Percentiles rank a stretch among this genome's conserved stretches.
Evolutionary conservation across 2,113 vertebrate species (phyloP).

Genomic region (Sturnus vulgaris): DNA sequence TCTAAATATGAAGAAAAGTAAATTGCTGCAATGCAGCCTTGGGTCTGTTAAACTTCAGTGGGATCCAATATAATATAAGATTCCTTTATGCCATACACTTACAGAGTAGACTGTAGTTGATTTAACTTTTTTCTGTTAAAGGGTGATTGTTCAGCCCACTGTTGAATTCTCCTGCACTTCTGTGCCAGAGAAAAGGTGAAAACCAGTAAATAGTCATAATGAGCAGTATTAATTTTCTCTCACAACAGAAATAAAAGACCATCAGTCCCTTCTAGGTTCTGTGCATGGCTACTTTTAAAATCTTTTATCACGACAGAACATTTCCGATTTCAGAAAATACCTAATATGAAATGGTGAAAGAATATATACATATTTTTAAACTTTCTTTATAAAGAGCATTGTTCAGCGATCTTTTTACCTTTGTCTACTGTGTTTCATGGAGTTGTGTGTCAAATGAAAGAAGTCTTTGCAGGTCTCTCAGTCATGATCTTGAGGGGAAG

Average conservation of each 20-base stretch:
- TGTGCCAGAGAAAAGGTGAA: neutral
- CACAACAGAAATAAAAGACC: neutral
- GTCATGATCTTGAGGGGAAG: neutral
- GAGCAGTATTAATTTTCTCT: neutral
- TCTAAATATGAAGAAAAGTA: neutral
- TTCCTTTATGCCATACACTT: neutral
- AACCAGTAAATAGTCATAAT: neutral
- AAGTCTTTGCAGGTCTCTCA: neutral
- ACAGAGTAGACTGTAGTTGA: neutral
- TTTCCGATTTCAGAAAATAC: neutral
- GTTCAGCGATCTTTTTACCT: neutral
- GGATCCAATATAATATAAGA: neutral
- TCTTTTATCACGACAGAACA: neutral
- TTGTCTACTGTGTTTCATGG: neutral
- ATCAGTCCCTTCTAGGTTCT: neutral
- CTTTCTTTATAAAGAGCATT: neutral
- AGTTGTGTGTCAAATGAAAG: neutral
- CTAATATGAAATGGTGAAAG: neutral
- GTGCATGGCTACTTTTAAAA: neutral
- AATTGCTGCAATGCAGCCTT: neutral
- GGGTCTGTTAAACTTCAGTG: neutral
- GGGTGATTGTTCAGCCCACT: accelerated
- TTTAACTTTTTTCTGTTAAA: neutral
- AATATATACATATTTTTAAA: neutral
- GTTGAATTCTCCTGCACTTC: neutral